Conservation (phyloP, 2,113 vertebrate species). For the Meleagris gallopavo region DNA sequence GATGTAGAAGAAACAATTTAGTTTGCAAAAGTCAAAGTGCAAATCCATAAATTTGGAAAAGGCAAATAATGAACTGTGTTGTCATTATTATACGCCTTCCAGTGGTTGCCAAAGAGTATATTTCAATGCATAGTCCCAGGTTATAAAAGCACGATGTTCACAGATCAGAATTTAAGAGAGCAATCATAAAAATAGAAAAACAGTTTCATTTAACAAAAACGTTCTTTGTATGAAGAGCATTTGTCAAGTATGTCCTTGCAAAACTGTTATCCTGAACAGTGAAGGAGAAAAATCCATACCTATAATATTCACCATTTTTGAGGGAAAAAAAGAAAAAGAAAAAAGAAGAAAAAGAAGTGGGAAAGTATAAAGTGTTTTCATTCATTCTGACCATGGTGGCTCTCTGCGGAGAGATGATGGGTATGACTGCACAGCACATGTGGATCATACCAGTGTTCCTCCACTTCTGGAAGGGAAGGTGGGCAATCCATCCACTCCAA, state of each 20-base stretch:
- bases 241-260: neutral
- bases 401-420: neutral
- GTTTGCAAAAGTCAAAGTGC: neutral
- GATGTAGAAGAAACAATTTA: neutral
- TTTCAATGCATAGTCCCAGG: neutral
- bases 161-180: neutral
- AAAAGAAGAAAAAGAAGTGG: too few species aligned
- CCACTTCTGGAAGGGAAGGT: rapidly evolving
- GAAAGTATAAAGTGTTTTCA: neutral
- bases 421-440: neutral
- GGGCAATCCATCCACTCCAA: neutral
- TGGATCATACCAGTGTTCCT: neutral
- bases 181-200: neutral
- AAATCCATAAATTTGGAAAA: neutral
- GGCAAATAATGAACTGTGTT: neutral
- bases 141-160: neutral
- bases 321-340: neutral
- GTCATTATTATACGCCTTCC: neutral
- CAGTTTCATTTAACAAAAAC: neutral
- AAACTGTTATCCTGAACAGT: neutral
- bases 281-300: neutral
- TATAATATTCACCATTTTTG: neutral
- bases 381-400: rapidly evolving
- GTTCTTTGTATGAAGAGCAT: neutral
- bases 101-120: neutral